These are phyloP conservation scores for Sorex fumeus DNA, from an alignment of 2,113 vertebrate genomes.

Conservation along the genomic window DNA sequence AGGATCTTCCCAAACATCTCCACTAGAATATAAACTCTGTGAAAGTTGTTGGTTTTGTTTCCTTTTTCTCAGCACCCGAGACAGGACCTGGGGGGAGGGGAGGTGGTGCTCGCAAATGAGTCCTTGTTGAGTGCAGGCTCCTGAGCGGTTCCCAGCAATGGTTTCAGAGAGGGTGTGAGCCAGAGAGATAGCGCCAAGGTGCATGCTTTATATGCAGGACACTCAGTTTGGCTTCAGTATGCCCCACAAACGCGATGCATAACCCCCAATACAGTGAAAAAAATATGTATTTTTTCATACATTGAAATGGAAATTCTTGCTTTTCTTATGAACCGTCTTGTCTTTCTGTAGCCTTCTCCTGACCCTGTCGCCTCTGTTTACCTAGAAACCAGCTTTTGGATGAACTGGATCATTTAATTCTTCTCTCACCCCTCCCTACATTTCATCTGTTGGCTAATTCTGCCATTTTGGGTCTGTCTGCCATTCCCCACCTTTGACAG, in stretches of 20 bases:
- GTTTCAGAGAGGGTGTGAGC: neutral
- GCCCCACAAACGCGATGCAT: no score
- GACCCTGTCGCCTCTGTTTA: neutral
- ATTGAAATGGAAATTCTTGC: neutral
- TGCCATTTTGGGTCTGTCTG: neutral
- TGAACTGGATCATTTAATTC: neutral
- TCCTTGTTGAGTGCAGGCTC: neutral
- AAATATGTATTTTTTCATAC: no score
- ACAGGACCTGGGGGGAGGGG: neutral
- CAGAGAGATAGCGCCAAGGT: no score
- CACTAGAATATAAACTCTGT: neutral
- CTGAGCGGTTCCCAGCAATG: neutral
- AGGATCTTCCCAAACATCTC: accelerated
- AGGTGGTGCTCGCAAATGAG: no score
- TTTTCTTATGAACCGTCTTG: neutral
- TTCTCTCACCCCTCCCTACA: neutral
- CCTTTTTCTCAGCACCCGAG: constrained; percentile 14
- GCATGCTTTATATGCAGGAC: no score
- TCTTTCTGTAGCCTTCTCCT: neutral
- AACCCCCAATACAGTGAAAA: no score
- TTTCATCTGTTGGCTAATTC: neutral
- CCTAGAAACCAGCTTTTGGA: neutral
- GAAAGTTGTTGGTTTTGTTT: neutral
- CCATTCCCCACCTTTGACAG: no score
- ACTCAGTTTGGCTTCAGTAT: no score